Base-by-base conservation (phyloP, 2,888 invertebrate species). In the Uloborus plumipes region DNA sequence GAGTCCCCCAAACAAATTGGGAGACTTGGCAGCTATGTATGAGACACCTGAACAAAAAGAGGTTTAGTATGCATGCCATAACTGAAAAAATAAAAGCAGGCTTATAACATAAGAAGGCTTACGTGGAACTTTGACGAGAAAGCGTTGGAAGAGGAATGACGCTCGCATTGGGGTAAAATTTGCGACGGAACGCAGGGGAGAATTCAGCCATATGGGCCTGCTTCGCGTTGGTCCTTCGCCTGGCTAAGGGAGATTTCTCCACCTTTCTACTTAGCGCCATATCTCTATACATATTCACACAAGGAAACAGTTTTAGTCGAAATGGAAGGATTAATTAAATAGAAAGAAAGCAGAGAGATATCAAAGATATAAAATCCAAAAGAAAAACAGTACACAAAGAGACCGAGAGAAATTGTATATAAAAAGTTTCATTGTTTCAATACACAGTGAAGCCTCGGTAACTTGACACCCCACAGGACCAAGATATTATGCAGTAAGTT, bases 141-240 rank as follows among this genome's bases (percentile, higher is more conserved):
- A 82, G 87, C 83, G 78, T 88, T 87, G 49, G 88, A 88, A 22
- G 87, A 86, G 67, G 88, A 87, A 83, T 83, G 55, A 83, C 83
- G 69, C 83, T 83, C 6, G 83, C 76, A 77, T 83, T 81, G 14
- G 77, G 59, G 67, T 73, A 74, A 59, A 82, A 81, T 69, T 84
- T 84, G 20, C 84, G 82, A 53, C 82, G 67, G 67, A 84, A 75
- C 49, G 82, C 82, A 51, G 84, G 84, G 13, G 84, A 84, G 50
- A 78, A 69, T 14, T 84, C 84, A 22, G 76, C 69, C 72, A 77
- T 53, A 20, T 81, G 77, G 11, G 76, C 64, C 61, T 80, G 83
- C 26, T 83, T 83, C 4, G 88, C 88, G 51, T 87, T 87, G 51
- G 87, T 86, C 86, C 88, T 88, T 75, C 88, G 87, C 39, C 86